Evolutionary conservation across 2,113 vertebrate species (phyloP).

Genomic region (Leptodactylus fuscus): DNA sequence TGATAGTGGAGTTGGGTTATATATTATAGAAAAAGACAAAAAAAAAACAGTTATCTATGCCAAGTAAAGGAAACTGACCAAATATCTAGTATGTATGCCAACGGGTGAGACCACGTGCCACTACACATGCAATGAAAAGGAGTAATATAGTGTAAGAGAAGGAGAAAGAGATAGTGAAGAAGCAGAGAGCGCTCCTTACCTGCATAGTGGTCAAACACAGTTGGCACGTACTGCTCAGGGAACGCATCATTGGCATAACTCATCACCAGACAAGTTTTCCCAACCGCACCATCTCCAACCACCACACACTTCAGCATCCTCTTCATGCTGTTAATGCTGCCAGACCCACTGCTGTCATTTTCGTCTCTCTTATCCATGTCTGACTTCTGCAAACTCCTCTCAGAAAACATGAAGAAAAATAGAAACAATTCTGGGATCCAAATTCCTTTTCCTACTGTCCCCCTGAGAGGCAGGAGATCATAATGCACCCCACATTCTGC

Average conservation of each 20-base stretch:
- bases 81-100: not conserved
- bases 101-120: no score
- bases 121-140: not conserved
- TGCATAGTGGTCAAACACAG: slow-evolving; percentile 84
- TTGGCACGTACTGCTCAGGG: slow-evolving; percentile 82
- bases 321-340: slow-evolving; percentile 66
- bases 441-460: slow-evolving; percentile 44
- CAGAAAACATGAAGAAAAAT: slow-evolving; percentile 66
- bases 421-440: slow-evolving; percentile 62
- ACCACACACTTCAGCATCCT: slow-evolving; percentile 84
- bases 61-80: not conserved
- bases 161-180: not conserved
- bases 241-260: slow-evolving; percentile 85
- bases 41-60: not conserved
- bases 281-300: slow-evolving; percentile 82
- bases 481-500: slow-evolving; percentile 68
- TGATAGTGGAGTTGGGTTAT: not conserved
- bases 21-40: no score
- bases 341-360: slow-evolving; percentile 65
- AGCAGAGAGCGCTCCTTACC: slow-evolving; percentile 70
- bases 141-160: not conserved
- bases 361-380: slow-evolving; percentile 73
- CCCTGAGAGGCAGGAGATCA: slow-evolving; percentile 69
- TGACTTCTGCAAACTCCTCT: slow-evolving; percentile 61
- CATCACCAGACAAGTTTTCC: slow-evolving; percentile 84